Evolutionary conservation across 2,113 vertebrate genomes (phyloP), one percentile per base, ranked within the genome.

Genomic region (Sprattus sprattus): DNA sequence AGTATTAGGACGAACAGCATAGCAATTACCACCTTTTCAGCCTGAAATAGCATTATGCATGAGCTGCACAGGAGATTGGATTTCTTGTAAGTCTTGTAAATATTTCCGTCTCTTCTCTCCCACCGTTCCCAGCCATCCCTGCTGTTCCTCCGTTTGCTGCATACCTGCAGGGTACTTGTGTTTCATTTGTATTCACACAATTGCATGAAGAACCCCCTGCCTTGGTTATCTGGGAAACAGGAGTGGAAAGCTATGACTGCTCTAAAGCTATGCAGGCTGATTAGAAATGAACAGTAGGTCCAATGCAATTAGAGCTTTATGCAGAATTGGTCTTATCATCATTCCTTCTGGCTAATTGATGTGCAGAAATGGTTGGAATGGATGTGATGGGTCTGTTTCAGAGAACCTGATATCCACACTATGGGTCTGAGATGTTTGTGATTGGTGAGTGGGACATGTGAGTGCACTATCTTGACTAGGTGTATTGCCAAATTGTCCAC

Each of bases 171-270:
- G 64, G 64, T 9, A 71, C 64, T 64, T 64, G 11, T 28, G 8
- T 71, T 71, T 32, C 64, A 71, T 71, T 11, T 71, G 64, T 28
- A 71, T 71, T 25, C 25, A 71, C n/a, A 71, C n/a, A 71, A 71
- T 13, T 3, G 25, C n/a, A 71, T 10, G 9, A 25, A 71, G 64
- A 71, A 71, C n/a, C 25, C 64, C 25, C 28, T 28, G 64, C n/a
- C 28, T 8, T 71, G 64, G 64, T 71, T 71, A 71, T 71, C 64
- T 71, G 64, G 8, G 32, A 71, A 25, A 71, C 64, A 32, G 8
- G 25, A 71, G n/a, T 71, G 9, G 64, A 25, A 71, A 71, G 28
- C 64, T 71, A 25, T 71, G 25, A 71, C n/a, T 71, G 60, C 60
- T 28, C n/a, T 9, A 8, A 71, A 32, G 64, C 8, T 25, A 25